phyloP scores from a whole-genome alignment of 2,113 vertebrate genomes.

The Indri indri region DNA sequence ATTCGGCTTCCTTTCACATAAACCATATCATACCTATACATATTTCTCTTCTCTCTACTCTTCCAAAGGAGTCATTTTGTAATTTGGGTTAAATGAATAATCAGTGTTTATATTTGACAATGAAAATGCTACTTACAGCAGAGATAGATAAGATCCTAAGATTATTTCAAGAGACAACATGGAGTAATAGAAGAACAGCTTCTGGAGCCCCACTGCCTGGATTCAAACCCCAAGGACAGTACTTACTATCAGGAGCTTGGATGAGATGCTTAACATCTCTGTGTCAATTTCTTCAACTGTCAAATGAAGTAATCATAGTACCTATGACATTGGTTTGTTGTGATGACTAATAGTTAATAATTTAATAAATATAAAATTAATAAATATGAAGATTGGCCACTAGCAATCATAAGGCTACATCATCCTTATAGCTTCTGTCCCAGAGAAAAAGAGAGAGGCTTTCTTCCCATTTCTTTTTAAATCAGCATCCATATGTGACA shows the following conservation, averaged over 20 bases:
- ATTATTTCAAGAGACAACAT: neutral
- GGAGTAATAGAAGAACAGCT: neutral
- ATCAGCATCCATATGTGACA: neutral
- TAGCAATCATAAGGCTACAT: neutral
- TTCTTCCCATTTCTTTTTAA: neutral
- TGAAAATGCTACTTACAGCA: neutral
- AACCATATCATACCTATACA: neutral
- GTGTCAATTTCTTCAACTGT: neutral
- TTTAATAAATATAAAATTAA: neutral
- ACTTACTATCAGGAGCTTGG: neutral
- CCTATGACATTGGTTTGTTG: neutral
- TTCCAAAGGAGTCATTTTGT: neutral
- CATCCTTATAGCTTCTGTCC: neutral
- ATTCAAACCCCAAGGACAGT: neutral
- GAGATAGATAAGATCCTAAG: neutral
- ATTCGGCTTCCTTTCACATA: neutral
- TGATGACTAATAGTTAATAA: neutral
- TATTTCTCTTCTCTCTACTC: neutral
- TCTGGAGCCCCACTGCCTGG: neutral
- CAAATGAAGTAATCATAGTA: neutral
- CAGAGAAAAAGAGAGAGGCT: neutral
- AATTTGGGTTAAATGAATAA: constrained; percentile 12
- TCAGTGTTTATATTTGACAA: neutral
- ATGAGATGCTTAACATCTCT: neutral
- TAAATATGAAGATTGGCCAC: neutral